Conservation (phyloP, 2,797 vertebrate species). For the Typhlichthys eigenmanni region DNA sequence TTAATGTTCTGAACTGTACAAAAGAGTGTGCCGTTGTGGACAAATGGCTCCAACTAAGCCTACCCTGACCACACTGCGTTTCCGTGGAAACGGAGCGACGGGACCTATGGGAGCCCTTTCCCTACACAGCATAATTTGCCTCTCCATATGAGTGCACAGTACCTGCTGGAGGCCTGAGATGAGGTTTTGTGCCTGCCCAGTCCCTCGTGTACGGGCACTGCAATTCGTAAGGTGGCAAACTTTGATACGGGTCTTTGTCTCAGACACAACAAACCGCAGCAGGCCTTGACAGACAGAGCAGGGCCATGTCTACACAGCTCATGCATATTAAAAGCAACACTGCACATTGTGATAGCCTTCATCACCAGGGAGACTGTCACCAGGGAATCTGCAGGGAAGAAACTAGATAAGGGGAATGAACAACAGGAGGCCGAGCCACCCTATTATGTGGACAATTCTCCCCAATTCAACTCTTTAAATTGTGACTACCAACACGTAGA, state of each 20-base stretch:
- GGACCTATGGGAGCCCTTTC: conserved; percentile 17
- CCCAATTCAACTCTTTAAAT: background rate
- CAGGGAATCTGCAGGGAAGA: background rate
- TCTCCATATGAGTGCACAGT: conserved; percentile 39
- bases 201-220: conserved; percentile 7
- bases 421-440: background rate
- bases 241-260: conserved; percentile 15
- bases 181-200: conserved; percentile 12
- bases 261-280: conserved; percentile 41
- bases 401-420: conserved; percentile 4
- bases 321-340: conserved; percentile 44
- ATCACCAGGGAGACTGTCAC: conserved; percentile 8
- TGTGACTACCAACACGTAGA: background rate
- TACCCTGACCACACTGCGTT: conserved; percentile 45
- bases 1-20: conserved; percentile 2
- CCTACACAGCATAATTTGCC: conserved; percentile 31
- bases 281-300: conserved; percentile 40
- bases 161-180: conserved; percentile 16
- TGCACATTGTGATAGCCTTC: conserved; percentile 11
- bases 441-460: background rate
- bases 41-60: conserved; percentile 18
- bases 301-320: conserved; percentile 25
- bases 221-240: conserved; percentile 3
- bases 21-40: conserved; percentile 8
- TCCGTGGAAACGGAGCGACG: conserved; percentile 45